Evolutionary conservation across 2,888 invertebrate species (phyloP).

Genomic region (Hetaerina titia): DNA sequence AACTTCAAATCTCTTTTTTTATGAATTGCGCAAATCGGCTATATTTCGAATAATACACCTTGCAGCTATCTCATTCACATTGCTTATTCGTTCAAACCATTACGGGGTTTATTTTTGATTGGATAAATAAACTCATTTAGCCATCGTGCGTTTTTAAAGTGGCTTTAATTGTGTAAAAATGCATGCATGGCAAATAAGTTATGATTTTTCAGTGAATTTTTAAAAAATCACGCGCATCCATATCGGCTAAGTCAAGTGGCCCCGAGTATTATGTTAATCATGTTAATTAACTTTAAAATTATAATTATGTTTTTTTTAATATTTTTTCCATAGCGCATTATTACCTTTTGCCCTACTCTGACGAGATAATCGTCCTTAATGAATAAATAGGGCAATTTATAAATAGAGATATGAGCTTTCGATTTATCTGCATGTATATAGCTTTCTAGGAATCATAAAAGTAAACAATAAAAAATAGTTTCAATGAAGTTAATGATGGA

Average conservation of each 20-base stretch:
- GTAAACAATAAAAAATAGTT: too few relatives aligned
- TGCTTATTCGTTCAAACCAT: not conserved
- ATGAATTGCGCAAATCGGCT: not conserved
- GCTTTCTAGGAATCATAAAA: too few relatives aligned
- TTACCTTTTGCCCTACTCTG: too few relatives aligned
- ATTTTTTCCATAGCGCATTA: not conserved
- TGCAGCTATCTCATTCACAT: not conserved
- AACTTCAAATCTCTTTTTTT: not conserved
- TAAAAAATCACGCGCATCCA: not conserved
- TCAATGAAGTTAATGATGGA: too few relatives aligned
- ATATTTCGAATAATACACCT: not conserved
- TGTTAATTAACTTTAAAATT: slow-evolving; percentile 11
- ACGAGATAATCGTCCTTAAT: not conserved
- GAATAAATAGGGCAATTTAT: not conserved
- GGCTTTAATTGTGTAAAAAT: slow-evolving; percentile 29
- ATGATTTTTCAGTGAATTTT: not conserved
- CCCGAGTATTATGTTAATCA: not conserved
- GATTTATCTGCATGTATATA: too few relatives aligned
- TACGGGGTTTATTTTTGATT: not conserved
- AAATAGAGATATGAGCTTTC: too few relatives aligned
- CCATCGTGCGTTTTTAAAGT: not conserved
- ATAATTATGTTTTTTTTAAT: slow-evolving; percentile 13
- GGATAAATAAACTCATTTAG: not conserved
- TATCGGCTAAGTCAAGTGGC: not conserved
- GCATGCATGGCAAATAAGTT: not conserved